These are phyloP conservation scores for Drosophila dunni DNA, from an alignment of 1,140 invertebrate genomes.

Conservation along the genomic window DNA sequence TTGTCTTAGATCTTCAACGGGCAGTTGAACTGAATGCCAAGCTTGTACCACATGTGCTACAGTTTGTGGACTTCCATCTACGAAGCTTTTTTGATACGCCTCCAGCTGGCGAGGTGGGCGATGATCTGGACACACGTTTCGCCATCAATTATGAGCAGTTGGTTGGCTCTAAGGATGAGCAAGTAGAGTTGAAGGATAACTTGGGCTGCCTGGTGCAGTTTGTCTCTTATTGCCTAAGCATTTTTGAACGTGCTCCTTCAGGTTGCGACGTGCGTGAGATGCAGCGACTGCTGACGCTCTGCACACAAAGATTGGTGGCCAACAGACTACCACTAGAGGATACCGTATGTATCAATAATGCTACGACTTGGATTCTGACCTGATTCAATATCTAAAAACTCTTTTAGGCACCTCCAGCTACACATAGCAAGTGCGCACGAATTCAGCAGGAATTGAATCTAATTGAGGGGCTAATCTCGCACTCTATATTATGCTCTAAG, in stretches of 20 bases:
- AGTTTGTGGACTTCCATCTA: slow-evolving; percentile 83
- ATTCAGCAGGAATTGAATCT: slow-evolving; percentile 75
- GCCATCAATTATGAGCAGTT: slow-evolving; percentile 62
- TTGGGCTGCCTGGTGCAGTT: slow-evolving; percentile 72
- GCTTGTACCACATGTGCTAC: slow-evolving; percentile 73
- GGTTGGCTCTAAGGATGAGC: slow-evolving; percentile 46
- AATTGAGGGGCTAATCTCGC: slow-evolving; percentile 74
- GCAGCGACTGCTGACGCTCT: slow-evolving; percentile 53
- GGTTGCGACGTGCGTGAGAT: slow-evolving; percentile 74
- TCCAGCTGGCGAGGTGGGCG: slow-evolving; percentile 29
- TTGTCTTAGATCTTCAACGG: slow-evolving; percentile 67
- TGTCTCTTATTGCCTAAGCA: slow-evolving; percentile 64
- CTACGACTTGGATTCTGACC: background rate
- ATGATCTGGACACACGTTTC: slow-evolving; percentile 60
- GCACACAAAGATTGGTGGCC: slow-evolving; percentile 58
- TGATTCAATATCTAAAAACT: background rate
- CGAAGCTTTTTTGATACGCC: slow-evolving; percentile 70
- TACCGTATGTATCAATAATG: slow-evolving; percentile 41
- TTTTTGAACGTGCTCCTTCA: slow-evolving; percentile 60
- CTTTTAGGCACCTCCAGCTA: slow-evolving; percentile 50
- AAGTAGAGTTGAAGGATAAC: slow-evolving; percentile 73
- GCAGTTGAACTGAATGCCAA: slow-evolving; percentile 83
- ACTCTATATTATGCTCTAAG: slow-evolving; percentile 63
- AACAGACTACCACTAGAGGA: slow-evolving; percentile 68
- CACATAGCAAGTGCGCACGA: slow-evolving; percentile 67